Evolutionary conservation across 2,797 vertebrate genomes (phyloP), one percentile per base, ranked within the genome.

Genomic region (Nasua narica): DNA sequence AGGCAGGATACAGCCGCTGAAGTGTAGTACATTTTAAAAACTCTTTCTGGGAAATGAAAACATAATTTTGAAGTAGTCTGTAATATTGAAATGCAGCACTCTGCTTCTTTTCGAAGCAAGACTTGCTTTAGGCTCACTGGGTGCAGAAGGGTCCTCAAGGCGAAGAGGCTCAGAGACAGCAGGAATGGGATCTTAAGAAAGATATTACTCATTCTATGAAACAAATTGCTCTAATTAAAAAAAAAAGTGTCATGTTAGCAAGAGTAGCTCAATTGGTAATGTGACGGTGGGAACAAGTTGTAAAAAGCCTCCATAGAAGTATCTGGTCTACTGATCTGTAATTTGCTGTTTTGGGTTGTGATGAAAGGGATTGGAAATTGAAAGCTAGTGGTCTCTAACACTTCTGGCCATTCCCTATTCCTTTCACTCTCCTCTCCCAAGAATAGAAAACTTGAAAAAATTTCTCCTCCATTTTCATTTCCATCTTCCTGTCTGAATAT

Each of bases 161-260:
- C 67, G 0, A 91, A 97, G 97, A 97, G 94, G 94, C 95, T 96
- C 79, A 69, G 86, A 91, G 97, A 97, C 95, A 93, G 97, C 97
- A 96, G 97, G 96, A 83, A 87, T 56, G 76, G 97, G 70, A 96
- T 97, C 96, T 97, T 65, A 58, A 96, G 97, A 67, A 96, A 97
- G 93, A 84, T 87, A 95, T 90, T 25, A 1, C 89, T 98, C 91
- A 93, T 85, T 86, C 87, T 95, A 87, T 13, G 78, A 96, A 96
- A 96, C 94, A 96, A 96, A 96, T 96, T 96, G 95, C 97, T 93
- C 91, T 97, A 98, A 97, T 97, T 98, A 93, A 97, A 97, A 98
- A 95, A 96, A 90, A 84, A 84, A 2, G 43, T 60, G 65, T 87
- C 91, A 69, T 29, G n/a, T 96, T 94, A 97, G 93, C 90, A 77